These are phyloP conservation scores for Micromesistius poutassou DNA, from an alignment of 2,797 vertebrate species.

Conservation along the genomic window DNA sequence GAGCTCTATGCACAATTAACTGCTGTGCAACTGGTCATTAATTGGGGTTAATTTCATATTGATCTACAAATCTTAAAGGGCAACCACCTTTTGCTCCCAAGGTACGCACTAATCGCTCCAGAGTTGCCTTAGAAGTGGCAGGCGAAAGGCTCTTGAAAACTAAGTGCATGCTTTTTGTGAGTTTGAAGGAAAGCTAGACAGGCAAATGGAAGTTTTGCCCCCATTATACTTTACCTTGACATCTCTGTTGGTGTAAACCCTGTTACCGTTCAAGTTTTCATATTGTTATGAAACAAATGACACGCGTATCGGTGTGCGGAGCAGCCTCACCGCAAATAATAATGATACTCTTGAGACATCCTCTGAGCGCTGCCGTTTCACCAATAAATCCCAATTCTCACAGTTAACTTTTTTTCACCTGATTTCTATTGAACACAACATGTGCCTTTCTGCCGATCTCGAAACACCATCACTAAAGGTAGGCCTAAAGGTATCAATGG, in stretches of 20 bases:
- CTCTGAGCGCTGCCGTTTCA: background rate
- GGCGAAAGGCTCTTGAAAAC: background rate
- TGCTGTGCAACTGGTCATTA: constrained; percentile 17
- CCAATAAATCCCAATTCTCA: background rate
- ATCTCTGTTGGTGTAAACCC: too few relatives aligned
- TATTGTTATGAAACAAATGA: too few relatives aligned
- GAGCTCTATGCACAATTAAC: background rate
- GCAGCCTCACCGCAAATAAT: background rate
- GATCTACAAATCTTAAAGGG: constrained; percentile 5
- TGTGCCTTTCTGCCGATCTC: background rate
- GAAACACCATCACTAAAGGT: background rate
- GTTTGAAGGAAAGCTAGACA: background rate
- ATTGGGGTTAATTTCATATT: constrained; percentile 25
- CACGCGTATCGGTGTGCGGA: background rate
- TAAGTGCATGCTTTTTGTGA: background rate
- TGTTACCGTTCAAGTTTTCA: too few relatives aligned
- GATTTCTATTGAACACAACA: background rate
- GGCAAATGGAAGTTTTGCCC: background rate
- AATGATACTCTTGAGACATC: background rate
- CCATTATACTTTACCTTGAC: background rate
- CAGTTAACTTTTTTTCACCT: background rate
- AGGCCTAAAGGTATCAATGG: background rate
- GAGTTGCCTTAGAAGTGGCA: background rate
- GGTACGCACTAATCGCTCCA: background rate
- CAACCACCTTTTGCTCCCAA: background rate